Base-by-base conservation (phyloP, 1,140 invertebrate species). In the Cataglyphis hispanica region DNA sequence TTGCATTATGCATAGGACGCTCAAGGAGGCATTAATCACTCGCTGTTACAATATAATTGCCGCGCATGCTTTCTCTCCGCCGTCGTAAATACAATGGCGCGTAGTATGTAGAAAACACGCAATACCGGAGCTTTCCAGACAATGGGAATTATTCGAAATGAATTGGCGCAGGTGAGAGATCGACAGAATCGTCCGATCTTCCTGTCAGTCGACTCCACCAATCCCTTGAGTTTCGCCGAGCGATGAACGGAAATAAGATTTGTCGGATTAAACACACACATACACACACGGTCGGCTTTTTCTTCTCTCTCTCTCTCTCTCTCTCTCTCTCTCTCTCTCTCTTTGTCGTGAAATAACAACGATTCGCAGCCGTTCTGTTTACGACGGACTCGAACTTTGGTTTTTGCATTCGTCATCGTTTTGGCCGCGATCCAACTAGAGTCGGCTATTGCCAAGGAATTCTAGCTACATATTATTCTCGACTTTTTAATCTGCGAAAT, bases 361-460 rank as follows among this genome's bases (percentile, higher is more conserved):
- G 75, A 87, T 84, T 89, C 64, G 69, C 78, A 40, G 40, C 25
- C 50, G 76, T 50, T 80, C 85, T 87, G 85, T 90, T 88, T 91
- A 90, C 84, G 58, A n/a, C 74, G 43, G 56, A 61, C 67, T 84
- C 87, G 27, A 34, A 63, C 78, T 60, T 56, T 13, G 31, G 22
- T 63, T 66, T 43, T 85, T 84, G 86, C 91, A 93, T 91, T 94
- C 92, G 93, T 94, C 93, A 93, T 90, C 88, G 61, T 86, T 50
- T 94, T 95, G 94, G 94, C 91, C 63, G n/a, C 43, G 46, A 53
- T 63, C 92, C 94, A 94, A 94, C 91, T 91, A 90, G 58, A 92
- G 87, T 88, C 91, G 90, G 84, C 85, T 87, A 91, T 85, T 93
- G 92, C 92, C 91, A 92, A 92, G 91, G 91, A 92, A 94, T 94